Evolutionary conservation across 2,113 vertebrate species (phyloP).

Genomic region (Axis porcinus): DNA sequence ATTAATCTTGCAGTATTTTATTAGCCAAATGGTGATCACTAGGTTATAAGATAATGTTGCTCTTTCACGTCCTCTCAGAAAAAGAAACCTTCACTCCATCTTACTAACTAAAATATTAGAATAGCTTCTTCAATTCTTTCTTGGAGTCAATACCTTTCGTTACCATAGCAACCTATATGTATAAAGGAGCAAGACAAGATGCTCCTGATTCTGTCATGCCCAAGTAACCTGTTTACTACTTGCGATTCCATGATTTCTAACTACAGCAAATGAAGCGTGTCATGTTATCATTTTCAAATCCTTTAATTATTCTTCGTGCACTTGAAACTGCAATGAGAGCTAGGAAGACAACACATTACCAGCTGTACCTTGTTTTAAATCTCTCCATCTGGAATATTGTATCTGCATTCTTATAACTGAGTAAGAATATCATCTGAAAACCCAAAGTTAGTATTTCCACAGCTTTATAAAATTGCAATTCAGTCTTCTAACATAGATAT

Average conservation of each 20-base stretch:
- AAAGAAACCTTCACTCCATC: neutral
- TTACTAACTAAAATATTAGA: constrained; percentile 7
- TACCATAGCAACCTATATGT: neutral
- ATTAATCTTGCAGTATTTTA: neutral
- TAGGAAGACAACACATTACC: neutral
- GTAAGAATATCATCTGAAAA: neutral
- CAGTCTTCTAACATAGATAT: neutral
- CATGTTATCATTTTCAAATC: neutral
- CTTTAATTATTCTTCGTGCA: neutral
- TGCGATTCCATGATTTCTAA: neutral
- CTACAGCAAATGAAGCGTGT: neutral
- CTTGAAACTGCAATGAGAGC: neutral
- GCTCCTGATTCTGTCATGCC: neutral
- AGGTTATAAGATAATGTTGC: neutral
- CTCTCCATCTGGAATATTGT: neutral
- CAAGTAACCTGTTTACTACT: neutral
- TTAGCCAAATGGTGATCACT: neutral
- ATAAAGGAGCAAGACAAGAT: neutral
- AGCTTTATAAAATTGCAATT: neutral
- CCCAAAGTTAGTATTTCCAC: neutral
- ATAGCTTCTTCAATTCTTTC: neutral
- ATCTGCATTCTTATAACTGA: neutral
- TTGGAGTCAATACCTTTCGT: neutral
- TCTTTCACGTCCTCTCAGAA: neutral
- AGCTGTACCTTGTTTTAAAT: neutral